Conservation (phyloP, 2,888 invertebrate species). For the Caenorhabditis uteleia region DNA sequence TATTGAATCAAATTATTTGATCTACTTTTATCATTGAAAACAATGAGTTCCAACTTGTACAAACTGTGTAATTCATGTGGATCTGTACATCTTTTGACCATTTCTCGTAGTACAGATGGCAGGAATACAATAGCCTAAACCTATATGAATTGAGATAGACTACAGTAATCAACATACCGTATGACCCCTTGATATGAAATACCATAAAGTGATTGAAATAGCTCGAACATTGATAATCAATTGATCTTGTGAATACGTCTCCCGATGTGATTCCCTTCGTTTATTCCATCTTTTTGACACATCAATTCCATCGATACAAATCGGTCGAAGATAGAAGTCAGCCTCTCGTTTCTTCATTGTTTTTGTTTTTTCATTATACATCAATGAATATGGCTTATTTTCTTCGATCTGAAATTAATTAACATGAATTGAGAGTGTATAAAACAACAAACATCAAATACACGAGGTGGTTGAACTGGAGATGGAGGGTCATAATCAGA, state of each 20-base stretch:
- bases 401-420: too few species aligned
- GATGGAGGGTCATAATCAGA: too few species aligned
- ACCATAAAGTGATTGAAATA: conserved; percentile 18
- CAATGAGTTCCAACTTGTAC: conserved; percentile 18
- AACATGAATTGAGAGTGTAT: too few species aligned
- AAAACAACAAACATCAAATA: too few species aligned
- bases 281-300: conserved; percentile 22
- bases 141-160: neutral
- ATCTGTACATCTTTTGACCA: conserved; percentile 29
- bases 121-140: conserved; percentile 24
- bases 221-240: conserved; percentile 18
- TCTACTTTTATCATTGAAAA: conserved; percentile 20
- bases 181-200: conserved; percentile 30
- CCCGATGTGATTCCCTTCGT: conserved; percentile 5
- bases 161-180: too few species aligned
- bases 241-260: conserved; percentile 9
- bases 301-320: conserved; percentile 29
- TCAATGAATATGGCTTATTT: conserved; percentile 14
- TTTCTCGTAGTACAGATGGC: conserved; percentile 19
- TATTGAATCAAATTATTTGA: neutral
- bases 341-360: conserved; percentile 16
- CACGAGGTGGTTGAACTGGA: too few species aligned
- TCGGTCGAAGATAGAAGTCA: conserved; percentile 18
- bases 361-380: conserved; percentile 14
- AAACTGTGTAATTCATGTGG: conserved; percentile 25